Conservation (phyloP, 2,113 vertebrate genomes). For the Microtus oregoni region DNA sequence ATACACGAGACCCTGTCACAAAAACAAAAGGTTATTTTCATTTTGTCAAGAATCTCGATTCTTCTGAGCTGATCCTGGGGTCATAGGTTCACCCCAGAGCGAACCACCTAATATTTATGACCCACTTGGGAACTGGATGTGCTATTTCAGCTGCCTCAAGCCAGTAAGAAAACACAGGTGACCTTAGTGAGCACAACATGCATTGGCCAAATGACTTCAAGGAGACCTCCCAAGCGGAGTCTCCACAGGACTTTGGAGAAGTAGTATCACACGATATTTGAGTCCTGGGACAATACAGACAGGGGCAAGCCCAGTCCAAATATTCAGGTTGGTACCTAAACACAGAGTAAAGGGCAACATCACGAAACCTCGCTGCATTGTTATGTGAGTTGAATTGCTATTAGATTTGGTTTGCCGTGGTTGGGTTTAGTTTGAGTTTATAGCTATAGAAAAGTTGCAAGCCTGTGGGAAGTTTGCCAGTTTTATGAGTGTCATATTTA, state of each 20-base stretch:
- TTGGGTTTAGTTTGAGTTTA: neutral
- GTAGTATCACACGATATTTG: neutral
- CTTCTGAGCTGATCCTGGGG: neutral
- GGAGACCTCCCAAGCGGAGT: neutral
- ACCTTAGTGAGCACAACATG: neutral
- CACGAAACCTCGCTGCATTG: neutral
- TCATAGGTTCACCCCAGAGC: neutral
- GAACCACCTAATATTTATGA: neutral
- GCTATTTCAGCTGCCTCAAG: neutral
- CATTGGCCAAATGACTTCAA: neutral
- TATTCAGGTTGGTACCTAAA: too few relatives aligned
- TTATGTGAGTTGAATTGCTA: neutral
- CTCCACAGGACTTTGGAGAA: neutral
- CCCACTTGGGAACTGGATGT: neutral
- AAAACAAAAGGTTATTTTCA: slow-evolving; percentile 9
- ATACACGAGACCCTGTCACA: neutral
- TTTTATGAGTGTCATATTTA: neutral
- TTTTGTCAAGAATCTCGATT: neutral
- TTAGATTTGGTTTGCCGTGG: slow-evolving; percentile 18
- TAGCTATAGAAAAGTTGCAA: neutral
- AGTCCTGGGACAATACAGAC: neutral
- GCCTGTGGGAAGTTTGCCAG: neutral
- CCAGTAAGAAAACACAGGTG: neutral
- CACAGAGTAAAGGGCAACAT: neutral
- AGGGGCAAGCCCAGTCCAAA: neutral